Evolutionary conservation across 2,797 vertebrate genomes (phyloP).

Genomic region (Crenichthys baileyi): DNA sequence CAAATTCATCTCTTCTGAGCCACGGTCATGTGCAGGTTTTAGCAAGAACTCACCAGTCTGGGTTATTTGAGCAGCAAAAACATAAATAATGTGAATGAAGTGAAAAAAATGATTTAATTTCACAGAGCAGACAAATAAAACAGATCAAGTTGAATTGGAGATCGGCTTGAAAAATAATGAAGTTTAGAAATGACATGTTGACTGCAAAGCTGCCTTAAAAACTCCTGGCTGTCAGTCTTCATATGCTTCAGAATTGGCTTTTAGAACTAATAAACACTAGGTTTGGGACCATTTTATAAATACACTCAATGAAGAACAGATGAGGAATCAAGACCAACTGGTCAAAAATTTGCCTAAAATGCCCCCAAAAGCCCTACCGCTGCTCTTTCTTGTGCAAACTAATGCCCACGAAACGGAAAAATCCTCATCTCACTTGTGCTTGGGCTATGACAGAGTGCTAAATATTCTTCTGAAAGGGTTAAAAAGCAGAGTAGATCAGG

Average conservation of each 20-base stretch:
- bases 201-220: not conserved
- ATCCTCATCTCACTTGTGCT: no score
- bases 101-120: not conserved
- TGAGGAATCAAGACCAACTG: not conserved
- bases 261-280: not conserved
- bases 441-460: not conserved
- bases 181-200: not conserved
- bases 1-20: conserved; percentile 4
- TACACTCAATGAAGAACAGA: not conserved
- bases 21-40: not conserved
- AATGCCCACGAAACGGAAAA: not conserved
- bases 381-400: not conserved
- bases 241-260: not conserved
- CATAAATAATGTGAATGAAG: not conserved
- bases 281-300: not conserved
- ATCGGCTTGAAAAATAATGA: not conserved
- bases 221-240: not conserved
- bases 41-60: not conserved
- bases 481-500: not conserved
- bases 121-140: not conserved
- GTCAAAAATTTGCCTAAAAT: not conserved
- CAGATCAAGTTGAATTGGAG: not conserved
- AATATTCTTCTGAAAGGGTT: not conserved
- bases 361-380: not conserved
- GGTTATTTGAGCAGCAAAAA: not conserved